Evolutionary conservation across 2,888 invertebrate genomes (phyloP).

Genomic region (Empis stercorea): DNA sequence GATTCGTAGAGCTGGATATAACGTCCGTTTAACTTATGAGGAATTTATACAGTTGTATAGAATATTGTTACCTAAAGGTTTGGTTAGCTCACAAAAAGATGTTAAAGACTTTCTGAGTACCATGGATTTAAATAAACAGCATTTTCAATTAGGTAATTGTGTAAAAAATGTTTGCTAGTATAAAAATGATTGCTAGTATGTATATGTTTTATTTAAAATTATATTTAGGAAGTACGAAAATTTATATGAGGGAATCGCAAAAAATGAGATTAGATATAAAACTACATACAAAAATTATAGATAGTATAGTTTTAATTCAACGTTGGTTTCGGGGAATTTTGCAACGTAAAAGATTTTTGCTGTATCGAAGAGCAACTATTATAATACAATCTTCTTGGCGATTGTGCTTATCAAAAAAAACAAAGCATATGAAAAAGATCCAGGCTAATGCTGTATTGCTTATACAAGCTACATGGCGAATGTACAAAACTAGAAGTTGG

Average conservation of each 20-base stretch:
- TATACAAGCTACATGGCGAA: slow-evolving; percentile 71
- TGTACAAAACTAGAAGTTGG: slow-evolving; percentile 52
- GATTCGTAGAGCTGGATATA: slow-evolving; percentile 90
- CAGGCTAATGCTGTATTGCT: slow-evolving; percentile 46
- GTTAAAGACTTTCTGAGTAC: slow-evolving; percentile 73
- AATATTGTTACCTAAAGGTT: slow-evolving; percentile 76
- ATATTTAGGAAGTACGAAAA: slow-evolving; percentile 65
- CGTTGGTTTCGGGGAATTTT: slow-evolving; percentile 77
- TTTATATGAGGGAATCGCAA: slow-evolving; percentile 88
- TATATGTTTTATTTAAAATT: background rate
- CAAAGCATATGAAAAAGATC: slow-evolving; percentile 37
- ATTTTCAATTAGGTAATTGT: slow-evolving; percentile 66
- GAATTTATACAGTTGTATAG: slow-evolving; percentile 89
- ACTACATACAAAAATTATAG: slow-evolving; percentile 87
- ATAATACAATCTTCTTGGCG: slow-evolving; percentile 63
- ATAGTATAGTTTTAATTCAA: slow-evolving; percentile 82
- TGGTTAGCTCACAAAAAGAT: slow-evolving; percentile 74
- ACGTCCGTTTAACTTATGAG: slow-evolving; percentile 83
- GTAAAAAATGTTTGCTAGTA: too few species aligned
- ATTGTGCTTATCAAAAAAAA: slow-evolving; percentile 48
- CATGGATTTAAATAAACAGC: slow-evolving; percentile 73
- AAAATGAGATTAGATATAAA: slow-evolving; percentile 84
- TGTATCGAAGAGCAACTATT: slow-evolving; percentile 58
- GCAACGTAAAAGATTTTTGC: slow-evolving; percentile 63
- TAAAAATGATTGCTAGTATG: too few species aligned